Conservation (phyloP, 2,888 invertebrate genomes). For the Mesochorus sp. region DNA sequence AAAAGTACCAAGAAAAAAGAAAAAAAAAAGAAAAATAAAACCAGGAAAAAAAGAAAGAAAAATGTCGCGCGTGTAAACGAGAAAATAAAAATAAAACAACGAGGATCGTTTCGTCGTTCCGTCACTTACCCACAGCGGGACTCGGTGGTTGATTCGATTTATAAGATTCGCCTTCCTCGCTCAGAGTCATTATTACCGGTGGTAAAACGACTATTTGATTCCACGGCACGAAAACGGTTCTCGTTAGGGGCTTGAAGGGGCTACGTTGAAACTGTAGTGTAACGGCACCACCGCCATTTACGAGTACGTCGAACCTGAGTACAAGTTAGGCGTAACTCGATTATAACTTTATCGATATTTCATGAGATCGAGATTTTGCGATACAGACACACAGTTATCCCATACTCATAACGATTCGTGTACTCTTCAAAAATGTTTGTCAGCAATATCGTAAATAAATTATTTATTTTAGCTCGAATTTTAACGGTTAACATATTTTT, state of each 20-base stretch:
- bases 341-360: not conserved
- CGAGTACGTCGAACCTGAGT: constrained; percentile 96
- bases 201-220: constrained; percentile 98
- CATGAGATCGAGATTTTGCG: not conserved
- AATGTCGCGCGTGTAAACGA: not conserved
- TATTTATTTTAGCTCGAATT: too few relatives aligned
- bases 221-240: constrained; percentile 97
- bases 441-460: too few relatives aligned
- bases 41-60: not conserved
- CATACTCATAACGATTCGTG: too few relatives aligned
- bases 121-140: constrained; percentile 79
- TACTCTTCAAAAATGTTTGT: too few relatives aligned
- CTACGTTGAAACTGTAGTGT: constrained; percentile 97
- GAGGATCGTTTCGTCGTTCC: constrained; percentile 26
- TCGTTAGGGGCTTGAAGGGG: constrained; percentile 94
- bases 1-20: too few relatives aligned
- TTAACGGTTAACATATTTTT: too few relatives aligned
- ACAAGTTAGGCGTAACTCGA: constrained; percentile 14
- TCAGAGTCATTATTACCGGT: constrained; percentile 93
- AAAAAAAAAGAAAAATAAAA: constrained; percentile 13
- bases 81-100: constrained; percentile 39
- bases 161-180: constrained; percentile 85
- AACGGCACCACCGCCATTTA: constrained; percentile 99
- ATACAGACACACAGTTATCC: too few relatives aligned
- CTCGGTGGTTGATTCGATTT: constrained; percentile 79